These are phyloP conservation scores for Drosophila erecta DNA, from an alignment of 1,140 invertebrate species.

Conservation along the genomic window DNA sequence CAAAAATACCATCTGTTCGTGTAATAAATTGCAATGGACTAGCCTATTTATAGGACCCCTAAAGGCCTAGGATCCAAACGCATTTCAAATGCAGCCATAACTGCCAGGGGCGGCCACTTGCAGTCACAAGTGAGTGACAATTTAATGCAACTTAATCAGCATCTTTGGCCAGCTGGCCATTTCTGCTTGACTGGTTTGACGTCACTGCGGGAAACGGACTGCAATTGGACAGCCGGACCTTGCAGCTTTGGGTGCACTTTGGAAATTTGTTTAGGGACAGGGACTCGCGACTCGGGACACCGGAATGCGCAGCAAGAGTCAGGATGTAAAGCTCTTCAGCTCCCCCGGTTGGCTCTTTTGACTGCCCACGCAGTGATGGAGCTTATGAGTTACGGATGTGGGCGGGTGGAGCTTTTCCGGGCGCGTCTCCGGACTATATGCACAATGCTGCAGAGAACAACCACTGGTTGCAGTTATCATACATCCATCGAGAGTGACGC, in stretches of 20 bases:
- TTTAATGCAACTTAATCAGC: constrained; percentile 70
- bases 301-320: constrained; percentile 16
- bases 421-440: constrained; percentile 51
- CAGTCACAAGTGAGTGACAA: constrained; percentile 46
- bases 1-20: constrained; percentile 2
- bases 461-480: constrained; percentile 41
- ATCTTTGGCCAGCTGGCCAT: constrained; percentile 35
- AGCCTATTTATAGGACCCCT: constrained; percentile 22
- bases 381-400: constrained; percentile 27
- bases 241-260: constrained; percentile 1
- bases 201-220: constrained; percentile 38
- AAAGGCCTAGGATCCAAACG: not conserved
- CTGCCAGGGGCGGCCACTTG: constrained; percentile 27
- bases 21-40: not conserved
- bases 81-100: constrained; percentile 13
- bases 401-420: constrained; percentile 29
- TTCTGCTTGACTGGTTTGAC: constrained; percentile 55
- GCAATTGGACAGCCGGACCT: constrained; percentile 35
- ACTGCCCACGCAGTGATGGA: constrained; percentile 4
- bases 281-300: constrained; percentile 3
- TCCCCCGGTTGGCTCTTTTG: constrained; percentile 12
- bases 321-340: constrained; percentile 40
- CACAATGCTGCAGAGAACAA: constrained; percentile 20
- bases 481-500: constrained; percentile 18
- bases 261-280: constrained; percentile 27